Evolutionary conservation across 2,113 vertebrate species (phyloP).

Genomic region (Mesitornis unicolor): DNA sequence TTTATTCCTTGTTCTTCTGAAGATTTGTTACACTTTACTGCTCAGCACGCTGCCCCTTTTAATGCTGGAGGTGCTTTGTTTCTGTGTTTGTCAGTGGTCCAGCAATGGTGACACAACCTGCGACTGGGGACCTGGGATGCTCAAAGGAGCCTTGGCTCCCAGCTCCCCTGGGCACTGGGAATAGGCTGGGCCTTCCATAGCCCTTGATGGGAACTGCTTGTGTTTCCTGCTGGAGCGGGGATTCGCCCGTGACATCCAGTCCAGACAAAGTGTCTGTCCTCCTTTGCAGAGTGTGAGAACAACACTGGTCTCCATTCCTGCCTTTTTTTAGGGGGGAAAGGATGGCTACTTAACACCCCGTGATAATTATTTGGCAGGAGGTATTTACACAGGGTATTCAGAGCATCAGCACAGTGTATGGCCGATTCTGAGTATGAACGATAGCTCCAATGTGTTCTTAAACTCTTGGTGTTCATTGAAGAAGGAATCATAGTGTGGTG

Average conservation of each 20-base stretch:
- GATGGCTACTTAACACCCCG: not conserved
- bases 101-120: not conserved
- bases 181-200: not conserved
- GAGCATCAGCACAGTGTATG: not conserved
- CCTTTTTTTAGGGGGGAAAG: not conserved
- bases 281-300: not conserved
- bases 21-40: slow-evolving; percentile 10
- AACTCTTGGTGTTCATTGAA: not conserved
- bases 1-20: slow-evolving; percentile 22
- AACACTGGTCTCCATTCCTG: not conserved
- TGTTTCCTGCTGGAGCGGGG: not conserved
- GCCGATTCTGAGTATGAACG: not conserved
- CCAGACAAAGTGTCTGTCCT: not conserved
- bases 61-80: not conserved
- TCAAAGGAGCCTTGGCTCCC: not conserved
- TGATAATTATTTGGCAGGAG: not conserved
- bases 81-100: not conserved
- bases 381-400: not conserved
- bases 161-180: not conserved
- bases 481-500: not conserved
- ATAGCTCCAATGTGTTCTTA: not conserved
- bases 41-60: not conserved
- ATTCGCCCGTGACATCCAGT: not conserved
- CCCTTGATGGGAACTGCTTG: not conserved
- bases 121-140: not conserved